A percentile compares a stretch with the other conserved stretches of the same genome.
Evolutionary conservation across 2,113 vertebrate species (phyloP).

Genomic region (Lepidiolamprologus cunningtoni): DNA sequence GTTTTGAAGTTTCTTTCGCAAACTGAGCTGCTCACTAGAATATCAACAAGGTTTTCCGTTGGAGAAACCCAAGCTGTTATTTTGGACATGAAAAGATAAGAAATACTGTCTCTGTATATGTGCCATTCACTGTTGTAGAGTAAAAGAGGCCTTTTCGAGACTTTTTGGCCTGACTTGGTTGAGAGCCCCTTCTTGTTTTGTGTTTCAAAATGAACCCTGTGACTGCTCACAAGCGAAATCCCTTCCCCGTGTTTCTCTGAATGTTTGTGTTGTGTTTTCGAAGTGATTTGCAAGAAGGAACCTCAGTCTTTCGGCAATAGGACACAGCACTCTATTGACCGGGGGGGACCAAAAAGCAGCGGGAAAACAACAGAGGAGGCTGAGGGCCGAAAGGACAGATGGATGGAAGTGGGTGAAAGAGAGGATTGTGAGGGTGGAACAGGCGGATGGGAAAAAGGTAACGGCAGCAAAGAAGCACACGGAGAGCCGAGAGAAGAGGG

Average conservation of each 20-base stretch:
- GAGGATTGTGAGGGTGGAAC: slow-evolving; percentile 51
- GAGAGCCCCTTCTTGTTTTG: slow-evolving; percentile 19
- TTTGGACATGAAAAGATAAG: background rate
- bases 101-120: background rate
- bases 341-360: slow-evolving; percentile 29
- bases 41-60: background rate
- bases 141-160: slow-evolving; percentile 12
- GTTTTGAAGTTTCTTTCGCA: background rate
- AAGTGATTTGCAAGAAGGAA: slow-evolving; percentile 26
- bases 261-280: slow-evolving; percentile 34
- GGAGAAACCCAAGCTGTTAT: background rate
- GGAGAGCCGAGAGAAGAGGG: slow-evolving; percentile 5
- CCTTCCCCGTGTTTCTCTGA: slow-evolving; percentile 9
- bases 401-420: slow-evolving; percentile 55
- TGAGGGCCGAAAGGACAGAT: slow-evolving; percentile 50
- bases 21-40: background rate
- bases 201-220: slow-evolving; percentile 8
- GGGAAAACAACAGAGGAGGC: slow-evolving; percentile 23
- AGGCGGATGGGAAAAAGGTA: slow-evolving; percentile 48
- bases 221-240: slow-evolving; percentile 5
- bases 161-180: background rate
- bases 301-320: slow-evolving; percentile 26
- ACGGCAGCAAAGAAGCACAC: slow-evolving; percentile 27
- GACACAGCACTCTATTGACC: slow-evolving; percentile 46
- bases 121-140: background rate